Evolutionary conservation across 2,888 invertebrate genomes (phyloP), one percentile per base, ranked within the genome.

Genomic region (Leptura quadrifasciata): DNA sequence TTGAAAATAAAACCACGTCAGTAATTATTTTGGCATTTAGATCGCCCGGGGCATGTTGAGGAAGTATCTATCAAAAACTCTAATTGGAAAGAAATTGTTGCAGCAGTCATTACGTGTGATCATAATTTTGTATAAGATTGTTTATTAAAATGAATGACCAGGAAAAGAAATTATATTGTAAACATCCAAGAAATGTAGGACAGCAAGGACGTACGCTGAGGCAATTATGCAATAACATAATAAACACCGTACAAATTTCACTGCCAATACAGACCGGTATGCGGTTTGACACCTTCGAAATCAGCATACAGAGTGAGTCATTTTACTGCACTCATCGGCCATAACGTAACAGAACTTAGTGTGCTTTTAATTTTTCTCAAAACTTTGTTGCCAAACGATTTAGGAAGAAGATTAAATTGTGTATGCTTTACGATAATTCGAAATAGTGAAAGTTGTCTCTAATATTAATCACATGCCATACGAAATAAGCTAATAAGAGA

Each of bases 151-250:
- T 57, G n/a, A 57, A 18, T 17, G 21, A 60, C 61, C 71, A 60
- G 71, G 71, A 71, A 71, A 58, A 52, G 60, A 21, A 71, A 61
- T 61, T 61, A 20, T 27, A 71, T 52, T 21, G 71, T 71, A 71
- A 71, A 71, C 71, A 71, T 57, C 61, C 52, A 24, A 65, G 71
- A 71, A 52, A 71, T 61, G 71, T 71, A 21, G 71, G 61, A 47
- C 71, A 39, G 71, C 71, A 71, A 71, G 71, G 71, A 39, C 71
- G 71, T 24, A 71, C 71, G 52, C n/a, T n/a, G 69, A 52, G 17
- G 27, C 18, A 31, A 20, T 69, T 71, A 71, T 52, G 71, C 61
- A 71, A 71, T 52, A 52, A 10, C 47, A 71, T 47, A 60, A 71
- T 61, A 71, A 71, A 71, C 27, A 61, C 15, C 60, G 5, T 24